Evolutionary conservation across 2,888 invertebrate genomes (phyloP), one percentile per base, ranked within the genome.

Genomic region (Pandemis heparana): DNA sequence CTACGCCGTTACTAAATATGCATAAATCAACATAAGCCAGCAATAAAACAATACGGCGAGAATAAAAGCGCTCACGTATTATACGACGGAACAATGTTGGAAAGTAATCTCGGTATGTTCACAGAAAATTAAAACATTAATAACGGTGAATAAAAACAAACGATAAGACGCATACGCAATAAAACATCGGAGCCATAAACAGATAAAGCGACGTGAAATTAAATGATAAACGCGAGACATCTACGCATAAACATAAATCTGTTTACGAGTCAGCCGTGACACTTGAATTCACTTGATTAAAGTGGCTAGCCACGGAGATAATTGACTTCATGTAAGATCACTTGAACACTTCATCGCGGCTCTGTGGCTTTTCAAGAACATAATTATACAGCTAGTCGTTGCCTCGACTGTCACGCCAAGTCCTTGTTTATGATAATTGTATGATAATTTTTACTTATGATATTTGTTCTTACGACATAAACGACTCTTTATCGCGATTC

Each of bases 101-200:
- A 74, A 74, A 72, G 72, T 32, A 72, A 74, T 65, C 69, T 69
- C 60, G 39, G 53, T 70, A 65, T 65, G 65, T 69, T 74, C 61
- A 74, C 74, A 70, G 60, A 70, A 70, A 46, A 74, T 74, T 74
- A 74, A 70, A 74, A 74, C 69, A 74, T 74, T 74, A 74, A 74
- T 74, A 74, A 70, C 69, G 65, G 64, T 70, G 64, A 68, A 74
- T 64, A 74, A 74, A 70, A 74, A 65, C 65, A 65, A 61, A 61
- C 51, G 69, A 74, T 70, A 70, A 74, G 56, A 16, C 73, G 68
- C 70, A 70, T 65, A 60, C 51, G 74, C 65, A 61, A 74, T 74
- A 65, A 74, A 74, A 65, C 51, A 74, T 64, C 64, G 60, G 16
- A 51, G 53, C 51, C 14, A 51, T 61, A 65, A 71, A 65, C 68